Percentiles rank a stretch among this genome's conserved stretches.
Evolutionary conservation across 2,797 vertebrate species (phyloP).

Genomic region (Mus spretus): DNA sequence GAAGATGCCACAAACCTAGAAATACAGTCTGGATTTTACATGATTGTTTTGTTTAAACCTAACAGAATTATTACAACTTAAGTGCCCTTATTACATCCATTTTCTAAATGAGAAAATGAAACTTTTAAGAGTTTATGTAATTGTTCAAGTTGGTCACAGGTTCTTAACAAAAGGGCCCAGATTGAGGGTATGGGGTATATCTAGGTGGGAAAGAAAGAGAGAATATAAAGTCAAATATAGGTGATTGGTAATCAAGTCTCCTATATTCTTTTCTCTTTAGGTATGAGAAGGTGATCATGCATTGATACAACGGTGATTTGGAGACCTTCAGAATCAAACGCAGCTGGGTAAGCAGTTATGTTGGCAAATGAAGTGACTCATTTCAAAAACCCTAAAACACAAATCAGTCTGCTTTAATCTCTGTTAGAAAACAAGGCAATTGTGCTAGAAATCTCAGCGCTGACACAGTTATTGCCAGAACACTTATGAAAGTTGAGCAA

Average conservation of each 20-base stretch:
- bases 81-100: neutral
- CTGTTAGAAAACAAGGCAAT: conserved; percentile 73
- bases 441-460: neutral
- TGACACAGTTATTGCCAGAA: conserved; percentile 74
- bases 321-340: conserved; percentile 29
- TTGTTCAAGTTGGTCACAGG: neutral
- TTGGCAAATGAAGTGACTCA: conserved; percentile 46
- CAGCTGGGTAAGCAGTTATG: conserved; percentile 2
- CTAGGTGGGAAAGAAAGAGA: neutral
- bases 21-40: neutral
- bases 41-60: neutral
- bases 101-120: conserved; percentile 41
- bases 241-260: neutral
- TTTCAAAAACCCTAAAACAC: neutral
- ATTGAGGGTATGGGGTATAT: neutral
- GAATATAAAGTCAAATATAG: neutral
- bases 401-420: conserved; percentile 52
- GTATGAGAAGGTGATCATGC: neutral
- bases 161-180: conserved; percentile 28
- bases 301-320: neutral
- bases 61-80: neutral
- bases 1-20: neutral
- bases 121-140: neutral
- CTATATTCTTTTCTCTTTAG: neutral
- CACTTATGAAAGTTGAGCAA: conserved; percentile 74